A percentile compares a stretch with the other conserved stretches of the same genome.
Conservation (phyloP, 37 sponge, comb jelly and placozoan species). For the Axinella damicornis region DNA sequence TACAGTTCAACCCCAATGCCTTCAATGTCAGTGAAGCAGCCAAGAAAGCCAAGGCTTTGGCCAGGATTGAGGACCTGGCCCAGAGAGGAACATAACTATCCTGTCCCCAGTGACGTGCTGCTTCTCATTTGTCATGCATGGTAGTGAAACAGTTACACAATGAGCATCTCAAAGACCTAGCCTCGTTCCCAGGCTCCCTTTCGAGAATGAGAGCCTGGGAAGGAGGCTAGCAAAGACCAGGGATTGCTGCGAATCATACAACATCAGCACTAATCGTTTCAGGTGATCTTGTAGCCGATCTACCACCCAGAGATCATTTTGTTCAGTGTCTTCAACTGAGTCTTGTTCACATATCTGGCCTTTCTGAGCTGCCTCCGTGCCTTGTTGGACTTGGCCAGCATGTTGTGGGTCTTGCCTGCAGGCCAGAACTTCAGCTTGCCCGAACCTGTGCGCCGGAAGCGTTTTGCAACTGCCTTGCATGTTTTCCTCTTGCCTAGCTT, state of each 20-base stretch:
- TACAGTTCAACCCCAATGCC: slow-evolving; percentile 97
- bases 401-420: slow-evolving; percentile 68
- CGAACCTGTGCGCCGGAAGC: slow-evolving; percentile 80
- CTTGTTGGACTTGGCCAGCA: slow-evolving; percentile 63
- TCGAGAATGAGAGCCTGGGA: no score
- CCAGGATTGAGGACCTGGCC: slow-evolving; percentile 89
- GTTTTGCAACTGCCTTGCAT: slow-evolving; percentile 83
- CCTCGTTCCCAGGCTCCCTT: no score
- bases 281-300: not conserved
- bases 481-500: slow-evolving; percentile 84
- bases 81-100: slow-evolving; percentile 58
- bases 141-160: no score
- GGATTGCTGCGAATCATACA: no score
- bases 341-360: slow-evolving; percentile 62
- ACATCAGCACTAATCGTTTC: no score
- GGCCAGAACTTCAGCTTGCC: slow-evolving; percentile 90
- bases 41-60: slow-evolving; percentile 83
- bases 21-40: slow-evolving; percentile 90
- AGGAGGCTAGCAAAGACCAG: no score
- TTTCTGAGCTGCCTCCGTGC: slow-evolving; percentile 57
- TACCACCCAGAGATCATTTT: slow-evolving; percentile 83
- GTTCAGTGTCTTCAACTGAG: slow-evolving; percentile 79
- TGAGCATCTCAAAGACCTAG: no score
- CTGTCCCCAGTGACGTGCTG: no score
- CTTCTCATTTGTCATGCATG: no score